Evolutionary conservation across 2,888 invertebrate species (phyloP), one percentile per base, ranked within the genome.

Genomic region (Lasioglossum villosulum): DNA sequence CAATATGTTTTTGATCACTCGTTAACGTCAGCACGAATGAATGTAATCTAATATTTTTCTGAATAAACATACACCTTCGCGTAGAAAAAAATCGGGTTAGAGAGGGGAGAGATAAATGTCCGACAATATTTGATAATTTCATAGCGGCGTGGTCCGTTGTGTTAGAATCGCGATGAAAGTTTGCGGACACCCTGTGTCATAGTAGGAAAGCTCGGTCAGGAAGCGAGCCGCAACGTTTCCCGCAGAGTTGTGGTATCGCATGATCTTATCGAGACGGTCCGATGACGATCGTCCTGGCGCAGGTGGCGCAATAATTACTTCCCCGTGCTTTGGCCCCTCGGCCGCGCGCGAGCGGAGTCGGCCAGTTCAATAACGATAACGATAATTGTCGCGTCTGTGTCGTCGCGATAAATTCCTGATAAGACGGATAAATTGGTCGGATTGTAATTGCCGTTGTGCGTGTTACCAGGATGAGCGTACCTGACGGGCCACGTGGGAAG

Each of bases 361-460:
- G 45, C 76, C 56, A 79, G 85, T 87, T 87, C 89, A 85, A 89
- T 86, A 89, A 84, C 87, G 91, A 90, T 89, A 89, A 88, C 91
- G 90, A 90, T 92, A 92, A 93, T 91, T 89, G 88, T 88, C 88
- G 82, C 87, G 84, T 71, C 83, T 81, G 86, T 80, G 74, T 81
- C 81, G 81, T 84, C 81, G 82, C 80, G 92, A 92, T 93, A 89
- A 93, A 93, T 93, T 93, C 91, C 93, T 91, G 93, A 94, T 94
- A 94, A 89, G 89, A 80, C 90, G 90, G 90, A 92, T 93, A 93
- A 94, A 94, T 93, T 93, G 92, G 92, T 91, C 89, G 90, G 92
- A 93, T 93, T 94, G 94, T 95, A 95, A 95, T 95, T 94, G 95
- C 94, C 92, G 91, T 94, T 95, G 95, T 95, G 95, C 95, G 95